phyloP scores from a whole-genome alignment of 2,888 invertebrate species.

The Netelia melanura region DNA sequence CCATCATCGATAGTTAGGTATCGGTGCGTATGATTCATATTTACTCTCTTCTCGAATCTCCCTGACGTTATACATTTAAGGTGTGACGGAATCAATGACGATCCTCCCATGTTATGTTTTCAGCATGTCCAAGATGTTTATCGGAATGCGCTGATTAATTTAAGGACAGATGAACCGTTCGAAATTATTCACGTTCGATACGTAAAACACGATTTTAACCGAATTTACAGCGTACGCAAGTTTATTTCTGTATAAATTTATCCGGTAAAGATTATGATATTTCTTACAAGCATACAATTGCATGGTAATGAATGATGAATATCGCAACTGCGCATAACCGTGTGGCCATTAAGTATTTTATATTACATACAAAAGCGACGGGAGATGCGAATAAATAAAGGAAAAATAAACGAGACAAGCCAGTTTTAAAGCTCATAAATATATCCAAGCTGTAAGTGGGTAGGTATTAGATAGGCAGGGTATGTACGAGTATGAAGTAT shows the following conservation, averaged over 20 bases:
- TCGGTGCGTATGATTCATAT: constrained; percentile 52
- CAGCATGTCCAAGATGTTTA: not conserved
- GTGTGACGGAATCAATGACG: constrained; percentile 43
- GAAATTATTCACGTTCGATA: not conserved
- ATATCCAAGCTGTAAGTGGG: constrained; percentile 56
- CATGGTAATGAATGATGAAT: constrained; percentile 39
- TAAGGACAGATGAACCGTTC: not conserved
- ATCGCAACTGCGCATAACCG: constrained; percentile 15
- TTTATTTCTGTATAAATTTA: not conserved
- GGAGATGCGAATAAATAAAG: not conserved
- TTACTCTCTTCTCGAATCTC: constrained; percentile 27
- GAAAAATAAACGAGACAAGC: constrained; percentile 19
- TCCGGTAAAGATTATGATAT: not conserved
- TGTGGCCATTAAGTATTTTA: constrained; percentile 42
- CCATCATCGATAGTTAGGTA: constrained; percentile 12
- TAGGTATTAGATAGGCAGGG: constrained; percentile 56
- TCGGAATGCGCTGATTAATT: not conserved
- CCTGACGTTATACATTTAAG: constrained; percentile 24
- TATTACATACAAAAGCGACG: constrained; percentile 42
- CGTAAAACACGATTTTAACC: not conserved
- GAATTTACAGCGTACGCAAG: not conserved
- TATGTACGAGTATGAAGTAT: constrained; percentile 58
- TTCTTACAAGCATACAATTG: constrained; percentile 24
- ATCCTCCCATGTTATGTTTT: constrained; percentile 3
- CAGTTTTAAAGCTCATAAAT: constrained; percentile 49